Evolutionary conservation across 2,888 invertebrate species (phyloP).

Genomic region (Dichetophora obliterata): DNA sequence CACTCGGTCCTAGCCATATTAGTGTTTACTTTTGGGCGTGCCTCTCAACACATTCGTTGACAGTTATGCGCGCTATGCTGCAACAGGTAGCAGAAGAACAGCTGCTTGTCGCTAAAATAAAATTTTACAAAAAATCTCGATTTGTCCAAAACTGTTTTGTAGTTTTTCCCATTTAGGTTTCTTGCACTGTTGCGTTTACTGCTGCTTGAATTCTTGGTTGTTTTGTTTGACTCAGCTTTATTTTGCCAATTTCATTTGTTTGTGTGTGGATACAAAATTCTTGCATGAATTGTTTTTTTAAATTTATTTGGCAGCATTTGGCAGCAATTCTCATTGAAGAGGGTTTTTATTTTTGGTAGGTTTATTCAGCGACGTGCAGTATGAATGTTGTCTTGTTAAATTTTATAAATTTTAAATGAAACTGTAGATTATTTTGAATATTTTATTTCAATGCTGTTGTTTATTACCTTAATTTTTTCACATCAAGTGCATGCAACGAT

Average conservation of each 20-base stretch:
- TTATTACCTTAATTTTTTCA: neutral
- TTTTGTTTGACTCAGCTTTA: neutral
- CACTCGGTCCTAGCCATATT: conserved; percentile 12
- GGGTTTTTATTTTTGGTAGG: neutral
- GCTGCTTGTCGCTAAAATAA: conserved; percentile 16
- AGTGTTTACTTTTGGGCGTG: conserved; percentile 29
- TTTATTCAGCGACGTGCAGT: neutral
- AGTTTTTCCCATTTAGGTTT: conserved; percentile 11
- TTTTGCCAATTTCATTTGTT: neutral
- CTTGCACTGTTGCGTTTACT: neutral
- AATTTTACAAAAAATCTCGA: conserved; percentile 11
- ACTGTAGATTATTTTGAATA: neutral
- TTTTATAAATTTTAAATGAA: neutral
- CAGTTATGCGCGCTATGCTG: conserved; percentile 24
- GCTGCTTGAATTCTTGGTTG: neutral
- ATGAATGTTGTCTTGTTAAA: neutral
- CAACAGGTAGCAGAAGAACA: conserved; percentile 34
- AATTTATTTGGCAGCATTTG: neutral
- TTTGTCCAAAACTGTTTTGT: conserved; percentile 24
- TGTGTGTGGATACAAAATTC: neutral
- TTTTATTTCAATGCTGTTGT: neutral
- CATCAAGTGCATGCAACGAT: neutral
- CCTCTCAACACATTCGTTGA: conserved; percentile 33
- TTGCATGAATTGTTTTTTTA: conserved; percentile 28
- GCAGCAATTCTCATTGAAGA: neutral